A percentile compares a stretch with the other conserved stretches of the same genome.
Evolutionary conservation across 1,140 invertebrate genomes (phyloP).

Genomic region (Drosophila trapezifrons): DNA sequence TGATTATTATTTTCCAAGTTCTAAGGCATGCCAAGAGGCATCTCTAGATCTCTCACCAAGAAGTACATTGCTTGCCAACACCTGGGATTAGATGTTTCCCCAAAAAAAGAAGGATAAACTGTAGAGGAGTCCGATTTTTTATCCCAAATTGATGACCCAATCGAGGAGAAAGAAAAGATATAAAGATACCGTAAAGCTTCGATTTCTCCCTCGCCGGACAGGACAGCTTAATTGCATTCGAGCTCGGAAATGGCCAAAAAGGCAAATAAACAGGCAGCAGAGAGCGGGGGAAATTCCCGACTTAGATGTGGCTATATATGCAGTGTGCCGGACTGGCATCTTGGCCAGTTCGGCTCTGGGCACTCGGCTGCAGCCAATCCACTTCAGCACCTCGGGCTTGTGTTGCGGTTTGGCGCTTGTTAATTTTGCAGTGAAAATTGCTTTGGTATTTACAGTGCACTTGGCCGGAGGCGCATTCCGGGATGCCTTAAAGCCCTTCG

Average conservation of each 20-base stretch:
- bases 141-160: conserved; percentile 22
- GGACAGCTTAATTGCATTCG: conserved; percentile 65
- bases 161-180: conserved; percentile 2
- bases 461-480: conserved; percentile 70
- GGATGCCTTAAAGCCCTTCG: conserved; percentile 30
- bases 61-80: not conserved
- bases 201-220: conserved; percentile 32
- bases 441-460: conserved; percentile 81
- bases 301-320: conserved; percentile 39
- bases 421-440: conserved; percentile 80
- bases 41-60: too few relatives aligned
- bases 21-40: too few relatives aligned
- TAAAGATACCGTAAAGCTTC: conserved; percentile 14
- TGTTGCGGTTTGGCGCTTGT: conserved; percentile 76
- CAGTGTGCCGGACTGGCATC: conserved; percentile 5
- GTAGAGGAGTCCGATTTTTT: not conserved
- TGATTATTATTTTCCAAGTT: too few relatives aligned
- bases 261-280: conserved; percentile 47
- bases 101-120: not conserved
- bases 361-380: conserved; percentile 31
- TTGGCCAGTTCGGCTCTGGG: conserved; percentile 1
- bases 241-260: conserved; percentile 50
- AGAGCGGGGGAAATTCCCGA: conserved; percentile 40
- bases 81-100: not conserved
- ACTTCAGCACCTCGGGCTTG: conserved; percentile 57